Evolutionary conservation across 2,888 invertebrate genomes (phyloP).

Genomic region (Spialia ferax): DNA sequence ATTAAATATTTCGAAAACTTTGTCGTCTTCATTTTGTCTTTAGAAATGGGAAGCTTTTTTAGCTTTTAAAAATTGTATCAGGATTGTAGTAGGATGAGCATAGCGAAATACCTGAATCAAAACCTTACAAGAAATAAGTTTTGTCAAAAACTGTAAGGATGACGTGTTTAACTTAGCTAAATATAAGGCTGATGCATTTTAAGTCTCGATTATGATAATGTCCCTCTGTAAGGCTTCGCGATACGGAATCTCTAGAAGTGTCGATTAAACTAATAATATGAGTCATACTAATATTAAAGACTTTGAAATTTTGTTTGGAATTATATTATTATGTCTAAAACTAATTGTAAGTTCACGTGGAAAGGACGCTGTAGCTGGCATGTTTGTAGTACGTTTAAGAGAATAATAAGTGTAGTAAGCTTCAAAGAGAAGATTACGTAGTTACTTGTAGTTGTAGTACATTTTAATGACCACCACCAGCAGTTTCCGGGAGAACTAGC

Average conservation of each 20-base stretch:
- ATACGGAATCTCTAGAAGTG: neutral
- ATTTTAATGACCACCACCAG: slow-evolving; percentile 11
- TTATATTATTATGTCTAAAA: too few relatives aligned
- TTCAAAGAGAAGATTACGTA: neutral
- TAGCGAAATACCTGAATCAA: neutral
- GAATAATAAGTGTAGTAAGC: neutral
- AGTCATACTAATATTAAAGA: neutral
- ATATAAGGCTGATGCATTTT: neutral
- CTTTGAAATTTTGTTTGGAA: too few relatives aligned
- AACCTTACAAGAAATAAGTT: neutral
- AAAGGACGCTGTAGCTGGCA: neutral
- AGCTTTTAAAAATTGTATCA: too few relatives aligned
- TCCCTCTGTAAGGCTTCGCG: neutral
- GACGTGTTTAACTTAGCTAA: neutral
- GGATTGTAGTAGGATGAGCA: too few relatives aligned
- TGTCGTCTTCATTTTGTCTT: too few relatives aligned
- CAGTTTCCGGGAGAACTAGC: slow-evolving; percentile 12
- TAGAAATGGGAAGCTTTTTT: too few relatives aligned
- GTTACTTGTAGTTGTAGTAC: slow-evolving; percentile 5
- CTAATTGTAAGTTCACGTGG: too few relatives aligned
- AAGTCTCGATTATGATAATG: slow-evolving; percentile 3
- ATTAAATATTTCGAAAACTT: too few relatives aligned
- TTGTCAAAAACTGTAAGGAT: neutral
- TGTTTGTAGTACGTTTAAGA: neutral
- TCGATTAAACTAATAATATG: neutral